Percentiles rank a stretch among this genome's conserved stretches.
These are phyloP conservation scores for Myiopsitta monachus DNA, from an alignment of 2,113 vertebrate species.

Conservation along the genomic window DNA sequence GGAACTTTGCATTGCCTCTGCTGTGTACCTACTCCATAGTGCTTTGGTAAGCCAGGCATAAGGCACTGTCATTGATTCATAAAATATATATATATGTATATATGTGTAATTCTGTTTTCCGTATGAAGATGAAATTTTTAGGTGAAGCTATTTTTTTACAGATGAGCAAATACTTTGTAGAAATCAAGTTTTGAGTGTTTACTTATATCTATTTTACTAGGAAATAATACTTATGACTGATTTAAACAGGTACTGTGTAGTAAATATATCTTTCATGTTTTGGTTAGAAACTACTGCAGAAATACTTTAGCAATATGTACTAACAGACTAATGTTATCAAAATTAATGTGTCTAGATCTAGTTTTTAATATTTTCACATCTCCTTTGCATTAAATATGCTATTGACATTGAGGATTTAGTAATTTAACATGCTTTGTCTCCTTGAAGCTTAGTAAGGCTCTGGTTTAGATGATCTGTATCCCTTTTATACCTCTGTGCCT, in stretches of 20 bases:
- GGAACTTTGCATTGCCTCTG: background rate
- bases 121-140: background rate
- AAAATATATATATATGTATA: background rate
- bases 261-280: background rate
- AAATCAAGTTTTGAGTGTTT: background rate
- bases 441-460: background rate
- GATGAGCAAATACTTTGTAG: background rate
- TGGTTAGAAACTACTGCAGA: background rate
- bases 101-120: background rate
- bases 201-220: background rate
- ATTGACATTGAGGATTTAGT: background rate
- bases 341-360: background rate
- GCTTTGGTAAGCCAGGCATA: background rate
- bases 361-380: background rate
- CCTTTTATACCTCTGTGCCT: background rate
- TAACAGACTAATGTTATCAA: constrained; percentile 22
- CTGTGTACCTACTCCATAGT: background rate
- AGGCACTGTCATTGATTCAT: background rate
- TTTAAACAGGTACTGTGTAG: background rate
- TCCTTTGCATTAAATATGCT: background rate
- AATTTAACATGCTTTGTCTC: background rate
- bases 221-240: background rate
- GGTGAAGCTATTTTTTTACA: background rate
- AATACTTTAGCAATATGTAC: background rate
- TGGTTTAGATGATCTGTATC: background rate